These are phyloP conservation scores for Takifugu bimaculatus DNA, from an alignment of 2,113 vertebrate genomes.

Conservation along the genomic window DNA sequence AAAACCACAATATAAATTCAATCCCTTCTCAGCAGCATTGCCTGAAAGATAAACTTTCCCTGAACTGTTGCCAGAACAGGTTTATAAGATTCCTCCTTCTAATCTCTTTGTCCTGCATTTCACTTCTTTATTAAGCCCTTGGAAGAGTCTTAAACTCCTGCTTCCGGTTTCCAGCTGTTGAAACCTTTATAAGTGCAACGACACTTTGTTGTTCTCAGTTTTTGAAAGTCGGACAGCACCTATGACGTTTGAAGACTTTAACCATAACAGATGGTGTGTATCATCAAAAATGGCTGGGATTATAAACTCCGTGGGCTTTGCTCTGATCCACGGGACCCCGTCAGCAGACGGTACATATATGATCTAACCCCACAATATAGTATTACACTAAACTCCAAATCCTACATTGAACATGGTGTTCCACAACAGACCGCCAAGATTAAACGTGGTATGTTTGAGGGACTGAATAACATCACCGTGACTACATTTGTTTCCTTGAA, in stretches of 20 bases:
- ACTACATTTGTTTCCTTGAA: background rate
- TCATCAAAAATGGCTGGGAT: constrained; percentile 39
- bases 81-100: constrained; percentile 3
- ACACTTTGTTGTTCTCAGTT: background rate
- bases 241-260: background rate
- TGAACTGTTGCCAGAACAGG: constrained; percentile 18
- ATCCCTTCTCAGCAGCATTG: no score
- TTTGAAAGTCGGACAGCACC: constrained; percentile 5
- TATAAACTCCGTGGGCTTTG: constrained; percentile 31
- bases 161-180: constrained; percentile 5
- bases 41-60: constrained; percentile 11
- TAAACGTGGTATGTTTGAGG: no score
- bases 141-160: background rate
- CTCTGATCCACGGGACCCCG: constrained; percentile 22
- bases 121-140: constrained; percentile 10
- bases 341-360: background rate
- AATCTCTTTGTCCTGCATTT: constrained; percentile 33
- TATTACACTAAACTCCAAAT: no score
- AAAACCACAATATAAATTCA: no score
- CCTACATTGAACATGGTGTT: no score
- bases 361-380: background rate
- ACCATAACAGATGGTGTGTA: constrained; percentile 44
- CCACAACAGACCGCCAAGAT: no score
- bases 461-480: no score
- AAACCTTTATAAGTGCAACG: constrained; percentile 5